These are phyloP conservation scores for Eristalinus aeneus DNA, from an alignment of 2,888 invertebrate species.

Conservation along the genomic window DNA sequence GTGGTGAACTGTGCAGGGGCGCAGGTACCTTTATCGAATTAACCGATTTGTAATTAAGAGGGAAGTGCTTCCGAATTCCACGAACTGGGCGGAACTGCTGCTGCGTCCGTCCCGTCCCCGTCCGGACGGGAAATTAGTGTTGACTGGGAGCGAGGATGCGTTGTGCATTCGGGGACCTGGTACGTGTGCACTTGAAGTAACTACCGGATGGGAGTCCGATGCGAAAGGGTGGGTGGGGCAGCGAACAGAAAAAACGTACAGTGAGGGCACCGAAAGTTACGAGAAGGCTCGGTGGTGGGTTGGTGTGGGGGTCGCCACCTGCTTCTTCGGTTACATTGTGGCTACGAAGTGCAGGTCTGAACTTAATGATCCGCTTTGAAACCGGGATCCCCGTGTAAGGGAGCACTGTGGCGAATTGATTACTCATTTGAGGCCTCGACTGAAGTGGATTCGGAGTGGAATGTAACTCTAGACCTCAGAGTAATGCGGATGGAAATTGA, in stretches of 20 bases:
- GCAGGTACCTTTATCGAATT: conserved; percentile 61
- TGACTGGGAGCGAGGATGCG: background rate
- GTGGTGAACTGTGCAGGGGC: conserved; percentile 49
- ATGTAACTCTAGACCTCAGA: background rate
- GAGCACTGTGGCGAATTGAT: background rate
- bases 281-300: background rate
- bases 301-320: background rate
- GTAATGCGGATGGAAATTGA: no score
- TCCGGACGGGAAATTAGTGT: background rate
- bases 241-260: no score
- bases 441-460: background rate
- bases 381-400: conserved; percentile 6
- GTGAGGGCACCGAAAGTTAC: background rate
- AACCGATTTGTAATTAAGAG: conserved; percentile 66
- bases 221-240: no score
- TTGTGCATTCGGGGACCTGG: background rate
- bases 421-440: background rate
- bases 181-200: background rate
- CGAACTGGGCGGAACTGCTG: background rate
- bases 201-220: background rate
- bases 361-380: background rate
- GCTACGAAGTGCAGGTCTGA: background rate
- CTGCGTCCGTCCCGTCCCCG: background rate
- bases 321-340: background rate
- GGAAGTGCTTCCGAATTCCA: conserved; percentile 28